phyloP scores from a whole-genome alignment of 2,888 invertebrate genomes.

The Sipunculus nudus region DNA sequence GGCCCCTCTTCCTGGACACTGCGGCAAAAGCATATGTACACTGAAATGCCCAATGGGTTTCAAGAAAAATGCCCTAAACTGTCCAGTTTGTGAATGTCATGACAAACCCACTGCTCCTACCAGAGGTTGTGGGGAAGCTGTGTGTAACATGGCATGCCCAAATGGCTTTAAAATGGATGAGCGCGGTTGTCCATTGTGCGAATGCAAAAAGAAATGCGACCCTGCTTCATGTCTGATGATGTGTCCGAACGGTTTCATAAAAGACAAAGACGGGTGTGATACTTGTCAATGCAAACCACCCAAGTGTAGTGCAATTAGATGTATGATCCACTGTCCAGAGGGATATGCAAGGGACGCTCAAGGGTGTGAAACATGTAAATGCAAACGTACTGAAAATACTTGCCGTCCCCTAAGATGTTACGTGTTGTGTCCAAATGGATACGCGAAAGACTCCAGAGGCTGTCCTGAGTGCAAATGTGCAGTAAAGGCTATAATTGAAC shows the following conservation, averaged over 20 bases:
- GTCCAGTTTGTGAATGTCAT: too few species aligned
- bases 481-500: too few species aligned
- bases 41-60: too few species aligned
- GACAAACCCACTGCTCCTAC: too few species aligned
- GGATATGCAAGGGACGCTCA: not conserved
- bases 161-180: not conserved
- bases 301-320: not conserved
- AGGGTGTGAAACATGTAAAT: constrained; percentile 9
- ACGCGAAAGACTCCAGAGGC: too few species aligned
- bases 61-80: too few species aligned
- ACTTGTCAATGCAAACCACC: not conserved
- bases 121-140: constrained; percentile 7
- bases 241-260: not conserved
- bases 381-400: too few species aligned
- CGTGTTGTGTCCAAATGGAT: too few species aligned
- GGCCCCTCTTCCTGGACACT: too few species aligned
- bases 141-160: not conserved
- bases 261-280: not conserved
- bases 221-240: not conserved
- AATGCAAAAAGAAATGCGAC: not conserved
- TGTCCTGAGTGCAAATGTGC: too few species aligned
- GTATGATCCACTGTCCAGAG: not conserved
- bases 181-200: not conserved
- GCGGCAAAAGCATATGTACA: too few species aligned
- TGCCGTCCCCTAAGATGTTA: too few species aligned